phyloP scores from a whole-genome alignment of 2,113 vertebrate genomes.

The Ornithorhynchus anatinus region DNA sequence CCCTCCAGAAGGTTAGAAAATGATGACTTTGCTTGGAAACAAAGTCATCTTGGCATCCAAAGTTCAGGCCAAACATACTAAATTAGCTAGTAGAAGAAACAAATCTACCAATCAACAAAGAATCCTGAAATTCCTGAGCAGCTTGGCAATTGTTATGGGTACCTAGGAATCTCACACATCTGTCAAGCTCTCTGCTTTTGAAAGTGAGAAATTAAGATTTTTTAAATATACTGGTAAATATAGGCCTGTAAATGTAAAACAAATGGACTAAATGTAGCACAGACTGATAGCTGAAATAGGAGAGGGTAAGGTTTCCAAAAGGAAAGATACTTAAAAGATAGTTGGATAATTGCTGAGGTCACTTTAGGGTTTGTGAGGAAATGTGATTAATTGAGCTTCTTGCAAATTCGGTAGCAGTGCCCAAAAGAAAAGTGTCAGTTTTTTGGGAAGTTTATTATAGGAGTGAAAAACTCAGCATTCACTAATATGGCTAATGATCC shows the following conservation, averaged over 20 bases:
- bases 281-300: not conserved
- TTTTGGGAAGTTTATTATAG: too few relatives aligned
- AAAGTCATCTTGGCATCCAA: not conserved
- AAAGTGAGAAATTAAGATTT: not conserved
- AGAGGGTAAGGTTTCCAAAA: not conserved
- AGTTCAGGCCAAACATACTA: conserved; percentile 21
- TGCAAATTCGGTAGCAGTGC: too few relatives aligned
- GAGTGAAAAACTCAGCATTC: too few relatives aligned
- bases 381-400: not conserved
- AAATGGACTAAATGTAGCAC: not conserved
- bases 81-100: not conserved
- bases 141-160: not conserved
- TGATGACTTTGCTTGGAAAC: not conserved
- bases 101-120: conserved; percentile 5
- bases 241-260: not conserved
- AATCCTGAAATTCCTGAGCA: not conserved
- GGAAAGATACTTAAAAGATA: not conserved
- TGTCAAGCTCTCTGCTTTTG: not conserved
- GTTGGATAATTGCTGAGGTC: too few relatives aligned
- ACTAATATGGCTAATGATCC: too few relatives aligned
- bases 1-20: not conserved
- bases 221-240: not conserved
- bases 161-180: not conserved
- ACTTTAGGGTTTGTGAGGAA: not conserved
- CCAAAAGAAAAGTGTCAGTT: too few relatives aligned